A percentile compares a stretch with the other conserved stretches of the same genome.
phyloP scores from a whole-genome alignment of 2,113 vertebrate genomes.

The Planiliza haematocheilus region DNA sequence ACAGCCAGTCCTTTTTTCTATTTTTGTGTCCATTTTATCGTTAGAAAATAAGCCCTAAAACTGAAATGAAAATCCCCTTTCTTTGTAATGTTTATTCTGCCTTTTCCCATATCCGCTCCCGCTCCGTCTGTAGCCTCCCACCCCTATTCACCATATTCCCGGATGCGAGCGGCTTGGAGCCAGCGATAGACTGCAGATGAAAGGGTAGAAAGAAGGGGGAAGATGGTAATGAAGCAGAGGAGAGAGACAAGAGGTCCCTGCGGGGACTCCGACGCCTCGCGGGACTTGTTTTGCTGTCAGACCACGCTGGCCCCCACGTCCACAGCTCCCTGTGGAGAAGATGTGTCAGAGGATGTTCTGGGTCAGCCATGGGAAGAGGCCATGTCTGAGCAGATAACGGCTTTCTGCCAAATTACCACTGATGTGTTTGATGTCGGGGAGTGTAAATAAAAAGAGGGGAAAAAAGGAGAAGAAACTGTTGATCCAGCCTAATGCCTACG shows the following conservation, averaged over 20 bases:
- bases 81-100: slow-evolving; percentile 76
- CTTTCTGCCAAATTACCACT: slow-evolving; percentile 70
- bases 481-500: background rate
- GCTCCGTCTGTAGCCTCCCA: slow-evolving; percentile 65
- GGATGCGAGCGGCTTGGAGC: slow-evolving; percentile 73
- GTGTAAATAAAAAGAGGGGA: slow-evolving; percentile 46
- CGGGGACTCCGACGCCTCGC: slow-evolving; percentile 48
- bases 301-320: slow-evolving; percentile 71
- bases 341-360: slow-evolving; percentile 77
- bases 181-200: slow-evolving; percentile 78
- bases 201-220: slow-evolving; percentile 68
- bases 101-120: slow-evolving; percentile 78
- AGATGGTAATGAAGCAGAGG: slow-evolving; percentile 78
- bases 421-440: slow-evolving; percentile 56
- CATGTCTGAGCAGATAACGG: slow-evolving; percentile 69
- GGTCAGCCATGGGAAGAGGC: slow-evolving; percentile 79
- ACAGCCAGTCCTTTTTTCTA: slow-evolving; percentile 19
- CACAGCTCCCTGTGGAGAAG: slow-evolving; percentile 69
- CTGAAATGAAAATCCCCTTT: slow-evolving; percentile 68
- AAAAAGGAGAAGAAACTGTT: slow-evolving; percentile 16
- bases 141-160: slow-evolving; percentile 74
- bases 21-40: slow-evolving; percentile 38
- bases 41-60: slow-evolving; percentile 41
- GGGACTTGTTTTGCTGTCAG: slow-evolving; percentile 75
- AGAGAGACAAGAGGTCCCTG: slow-evolving; percentile 75